Evolutionary conservation across 2,113 vertebrate species (phyloP).

Genomic region (Natator depressus): DNA sequence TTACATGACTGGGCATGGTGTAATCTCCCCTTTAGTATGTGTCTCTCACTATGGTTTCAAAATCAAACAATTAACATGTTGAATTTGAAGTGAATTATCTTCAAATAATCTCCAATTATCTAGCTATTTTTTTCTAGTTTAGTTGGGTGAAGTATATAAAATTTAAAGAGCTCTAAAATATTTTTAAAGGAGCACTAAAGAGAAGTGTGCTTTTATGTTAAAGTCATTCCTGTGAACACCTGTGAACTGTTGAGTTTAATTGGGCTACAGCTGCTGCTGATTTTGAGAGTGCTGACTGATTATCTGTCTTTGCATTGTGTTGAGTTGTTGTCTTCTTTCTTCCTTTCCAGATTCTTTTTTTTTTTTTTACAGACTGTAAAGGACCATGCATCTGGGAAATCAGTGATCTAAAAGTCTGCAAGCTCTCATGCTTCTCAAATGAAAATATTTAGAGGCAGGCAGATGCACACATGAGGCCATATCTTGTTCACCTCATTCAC

Average conservation of each 20-base stretch:
- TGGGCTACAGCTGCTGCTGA: conserved; percentile 40
- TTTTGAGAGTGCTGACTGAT: conserved; percentile 32
- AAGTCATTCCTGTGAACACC: conserved; percentile 36
- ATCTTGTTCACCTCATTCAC: not conserved
- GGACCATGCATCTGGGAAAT: not conserved
- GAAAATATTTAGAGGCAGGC: not conserved
- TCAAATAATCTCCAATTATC: not conserved
- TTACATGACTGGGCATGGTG: not conserved
- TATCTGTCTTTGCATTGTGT: not conserved
- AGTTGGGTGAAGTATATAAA: conserved; percentile 9
- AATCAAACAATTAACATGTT: conserved; percentile 14
- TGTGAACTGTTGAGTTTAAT: conserved; percentile 52
- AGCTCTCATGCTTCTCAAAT: not conserved
- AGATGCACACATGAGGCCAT: not conserved
- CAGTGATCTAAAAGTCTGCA: not conserved
- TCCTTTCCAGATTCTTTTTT: not conserved
- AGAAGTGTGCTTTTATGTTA: conserved; percentile 26
- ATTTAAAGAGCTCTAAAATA: conserved; percentile 8
- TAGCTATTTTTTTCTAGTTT: not conserved
- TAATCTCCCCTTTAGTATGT: not conserved
- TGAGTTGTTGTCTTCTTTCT: not conserved
- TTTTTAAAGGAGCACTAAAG: not conserved
- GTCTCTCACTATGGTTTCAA: not conserved
- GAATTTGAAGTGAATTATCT: conserved; percentile 25
- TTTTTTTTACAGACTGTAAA: not conserved